Evolutionary conservation across 2,888 invertebrate genomes (phyloP).

Genomic region (Caenorhabditis afra): DNA sequence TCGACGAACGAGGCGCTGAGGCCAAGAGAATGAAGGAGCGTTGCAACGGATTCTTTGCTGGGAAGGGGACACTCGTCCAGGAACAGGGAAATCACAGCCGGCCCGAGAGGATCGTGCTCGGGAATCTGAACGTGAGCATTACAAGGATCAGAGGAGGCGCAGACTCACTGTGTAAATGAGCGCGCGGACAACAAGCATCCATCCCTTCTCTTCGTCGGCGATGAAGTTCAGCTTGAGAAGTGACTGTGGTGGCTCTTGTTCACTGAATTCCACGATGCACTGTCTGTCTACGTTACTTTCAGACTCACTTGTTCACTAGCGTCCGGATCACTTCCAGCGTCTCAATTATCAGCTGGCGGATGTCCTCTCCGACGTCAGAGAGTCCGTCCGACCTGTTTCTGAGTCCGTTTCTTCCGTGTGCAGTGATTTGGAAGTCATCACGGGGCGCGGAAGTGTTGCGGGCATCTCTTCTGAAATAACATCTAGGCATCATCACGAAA

Average conservation of each 20-base stretch:
- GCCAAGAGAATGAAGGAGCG: conserved; percentile 31
- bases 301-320: conserved; percentile 88
- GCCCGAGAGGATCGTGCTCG: conserved; percentile 88
- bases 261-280: conserved; percentile 80
- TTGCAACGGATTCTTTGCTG: conserved; percentile 83
- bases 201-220: conserved; percentile 86
- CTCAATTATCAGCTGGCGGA: conserved; percentile 87
- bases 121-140: conserved; percentile 84
- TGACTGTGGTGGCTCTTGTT: conserved; percentile 90
- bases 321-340: conserved; percentile 88
- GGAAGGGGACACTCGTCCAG: conserved; percentile 94
- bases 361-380: conserved; percentile 52
- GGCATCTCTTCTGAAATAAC: conserved; percentile 43
- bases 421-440: background rate
- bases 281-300: background rate
- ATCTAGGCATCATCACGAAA: no score
- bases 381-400: conserved; percentile 27
- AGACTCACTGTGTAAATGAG: conserved; percentile 59
- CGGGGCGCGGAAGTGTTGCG: conserved; percentile 16
- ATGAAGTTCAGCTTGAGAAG: conserved; percentile 89
- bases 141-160: no score
- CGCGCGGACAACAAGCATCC: conserved; percentile 85
- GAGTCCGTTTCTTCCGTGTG: conserved; percentile 14
- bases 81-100: conserved; percentile 91
- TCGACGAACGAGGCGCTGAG: conserved; percentile 31